Evolutionary conservation across 2,888 invertebrate genomes (phyloP), one percentile per base, ranked within the genome.

Genomic region (Drosophila paramelanica): DNA sequence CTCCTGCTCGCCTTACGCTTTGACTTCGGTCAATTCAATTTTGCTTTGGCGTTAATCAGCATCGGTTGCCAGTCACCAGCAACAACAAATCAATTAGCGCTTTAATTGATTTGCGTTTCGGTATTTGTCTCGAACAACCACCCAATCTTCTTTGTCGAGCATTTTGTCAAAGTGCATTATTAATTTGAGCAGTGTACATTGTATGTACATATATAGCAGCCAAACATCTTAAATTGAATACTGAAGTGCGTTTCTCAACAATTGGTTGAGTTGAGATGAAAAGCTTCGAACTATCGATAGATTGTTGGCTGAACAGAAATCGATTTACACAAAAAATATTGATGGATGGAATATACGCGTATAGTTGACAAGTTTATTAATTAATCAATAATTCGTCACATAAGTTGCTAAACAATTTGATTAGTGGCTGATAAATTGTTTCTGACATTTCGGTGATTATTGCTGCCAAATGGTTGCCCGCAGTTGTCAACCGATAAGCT

Each of bases 21-120:
- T 79, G 71, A 66, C 67, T 64, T 57, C 61, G 75, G 59, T 67
- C 67, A 79, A 78, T 69, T 70, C 67, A 75, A 79, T 79, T 79
- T 69, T 51, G 64, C 72, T 81, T 72, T 75, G 65, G 65, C 79
- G 56, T 65, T 81, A 81, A 79, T 79, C 81, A 78, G 64, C 62
- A 55, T 56, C 47, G 47, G 38, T 58, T 42, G 42, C 36, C 64
- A 36, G 51, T 31, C 38, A 23, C 10, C 64, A 61, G 45, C 49
- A 61, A 50, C 60, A 77, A 70, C 71, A 83, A 81, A 74, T 83
- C 73, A 69, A 81, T 81, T 83, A 83, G 74, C 56, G 68, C 58
- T 58, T 69, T 83, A 81, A 81, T 81, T 81, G 83, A 81, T 83
- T 83, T 80, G 74, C 81, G 52, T 71, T 82, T 51, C 38, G 66